Evolutionary conservation across 2,888 invertebrate genomes (phyloP).

Genomic region (Coecobrya sp.): DNA sequence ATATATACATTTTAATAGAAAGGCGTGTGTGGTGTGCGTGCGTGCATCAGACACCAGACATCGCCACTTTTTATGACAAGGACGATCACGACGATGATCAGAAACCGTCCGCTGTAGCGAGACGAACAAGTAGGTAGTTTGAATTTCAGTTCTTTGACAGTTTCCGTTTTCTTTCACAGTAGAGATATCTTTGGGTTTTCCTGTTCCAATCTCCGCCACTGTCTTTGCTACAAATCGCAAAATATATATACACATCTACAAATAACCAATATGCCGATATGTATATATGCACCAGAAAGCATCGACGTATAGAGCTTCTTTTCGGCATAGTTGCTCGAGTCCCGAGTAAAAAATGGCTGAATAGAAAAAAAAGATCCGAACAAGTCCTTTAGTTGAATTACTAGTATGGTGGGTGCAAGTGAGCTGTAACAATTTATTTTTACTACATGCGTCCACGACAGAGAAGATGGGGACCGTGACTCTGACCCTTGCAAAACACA

Average conservation of each 20-base stretch:
- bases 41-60: neutral
- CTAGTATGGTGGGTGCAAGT: constrained; percentile 47
- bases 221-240: neutral
- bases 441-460: constrained; percentile 66
- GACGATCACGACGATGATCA: constrained; percentile 51
- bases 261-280: neutral
- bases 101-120: neutral
- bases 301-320: too few species aligned
- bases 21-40: neutral
- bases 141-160: constrained; percentile 55
- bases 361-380: constrained; percentile 27
- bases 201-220: neutral
- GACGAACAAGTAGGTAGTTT: constrained; percentile 41
- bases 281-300: neutral
- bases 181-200: neutral
- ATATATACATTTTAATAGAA: neutral
- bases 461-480: constrained; percentile 72
- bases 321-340: neutral
- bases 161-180: constrained; percentile 22
- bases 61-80: constrained; percentile 51
- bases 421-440: constrained; percentile 76
- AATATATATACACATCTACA: neutral
- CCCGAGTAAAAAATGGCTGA: neutral
- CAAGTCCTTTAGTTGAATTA: constrained; percentile 58
- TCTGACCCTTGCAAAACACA: constrained; percentile 65